Evolutionary conservation across 2,113 vertebrate species (phyloP), one percentile per base, ranked within the genome.

Genomic region (Labrus mixtus): DNA sequence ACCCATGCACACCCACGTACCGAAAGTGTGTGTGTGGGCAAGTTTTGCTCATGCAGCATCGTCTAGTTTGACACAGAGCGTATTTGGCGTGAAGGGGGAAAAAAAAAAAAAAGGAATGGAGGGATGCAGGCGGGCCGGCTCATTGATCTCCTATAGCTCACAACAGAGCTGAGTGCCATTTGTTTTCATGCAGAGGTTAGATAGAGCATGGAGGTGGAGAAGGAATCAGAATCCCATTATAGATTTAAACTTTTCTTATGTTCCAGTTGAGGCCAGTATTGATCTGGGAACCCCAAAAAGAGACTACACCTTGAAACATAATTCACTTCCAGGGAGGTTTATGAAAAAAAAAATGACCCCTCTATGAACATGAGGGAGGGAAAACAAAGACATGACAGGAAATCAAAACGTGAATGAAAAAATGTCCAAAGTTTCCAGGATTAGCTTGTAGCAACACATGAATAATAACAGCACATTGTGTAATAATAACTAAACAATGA

Each of bases 121-220:
- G 11, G 22, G 23, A 87, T 80, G 48, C 1, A 8, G 58, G 48
- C 33, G n/a, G 29, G 57, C 33, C 46, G 71, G 29, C 73, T 82
- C 85, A 86, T 86, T 84, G 90, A 87, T 86, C 82, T 76, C 75
- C 56, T 60, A 73, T 64, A 67, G 78, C 74, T 61, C 61, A 66
- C 46, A 25, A 65, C 68, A 20, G 58, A 66, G 22, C 67, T 0
- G 3, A 86, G 68, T 59, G 50, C 73, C 66, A 61, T 90, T 89
- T 90, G 76, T 87, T 90, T 90, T 83, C 79, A 89, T 73, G 78
- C 73, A 73, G 73, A 85, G 76, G 70, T 69, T 79, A 79, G 62
- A 71, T 69, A 23, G 60, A 51, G 48, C 19, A 16, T 74, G 64
- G 76, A 81, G 79, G 70, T 76, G 75, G 78, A 73, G 58, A 70